Percentiles rank a stretch among this genome's conserved stretches.
Evolutionary conservation across 2,113 vertebrate genomes (phyloP).

Genomic region (Lota lota): DNA sequence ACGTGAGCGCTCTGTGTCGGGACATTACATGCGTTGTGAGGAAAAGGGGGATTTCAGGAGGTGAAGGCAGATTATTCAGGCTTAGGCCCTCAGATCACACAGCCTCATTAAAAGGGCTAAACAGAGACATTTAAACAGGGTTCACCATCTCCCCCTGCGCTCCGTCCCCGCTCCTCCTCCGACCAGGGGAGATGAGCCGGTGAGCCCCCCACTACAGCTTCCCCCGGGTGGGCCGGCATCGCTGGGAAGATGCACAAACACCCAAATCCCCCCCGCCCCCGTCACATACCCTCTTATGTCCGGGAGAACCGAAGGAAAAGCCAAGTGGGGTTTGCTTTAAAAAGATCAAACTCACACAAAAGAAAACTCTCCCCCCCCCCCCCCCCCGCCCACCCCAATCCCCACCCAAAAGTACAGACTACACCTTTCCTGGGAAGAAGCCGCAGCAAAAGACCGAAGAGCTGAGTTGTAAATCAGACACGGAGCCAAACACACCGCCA

Average conservation of each 20-base stretch:
- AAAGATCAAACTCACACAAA: constrained; percentile 29
- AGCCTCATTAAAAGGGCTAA: constrained; percentile 73
- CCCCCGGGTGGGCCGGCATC: constrained; percentile 54
- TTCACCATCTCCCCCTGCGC: constrained; percentile 60
- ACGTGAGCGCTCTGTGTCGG: constrained; percentile 63
- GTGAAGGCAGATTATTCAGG: constrained; percentile 69
- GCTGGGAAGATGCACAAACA: constrained; percentile 63
- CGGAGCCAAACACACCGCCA: too few relatives aligned
- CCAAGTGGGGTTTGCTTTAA: constrained; percentile 69
- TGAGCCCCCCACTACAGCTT: constrained; percentile 60
- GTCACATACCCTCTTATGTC: constrained; percentile 65
- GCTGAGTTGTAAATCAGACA: too few relatives aligned
- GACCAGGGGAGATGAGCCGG: constrained; percentile 44
- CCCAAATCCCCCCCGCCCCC: constrained; percentile 32
- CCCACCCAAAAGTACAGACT: too few relatives aligned
- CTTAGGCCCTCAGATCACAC: constrained; percentile 70
- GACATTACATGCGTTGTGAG: constrained; percentile 65
- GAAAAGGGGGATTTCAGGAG: constrained; percentile 56
- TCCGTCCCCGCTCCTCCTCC: constrained; percentile 55
- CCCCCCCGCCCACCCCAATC: constrained; percentile 33
- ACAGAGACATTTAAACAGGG: constrained; percentile 70
- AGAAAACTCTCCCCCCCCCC: constrained; percentile 27
- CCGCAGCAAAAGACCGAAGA: too few relatives aligned
- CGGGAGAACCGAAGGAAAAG: constrained; percentile 57
- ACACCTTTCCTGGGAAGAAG: too few relatives aligned